Conservation (phyloP, 2,113 vertebrate genomes). For the Azemiops feae region DNA sequence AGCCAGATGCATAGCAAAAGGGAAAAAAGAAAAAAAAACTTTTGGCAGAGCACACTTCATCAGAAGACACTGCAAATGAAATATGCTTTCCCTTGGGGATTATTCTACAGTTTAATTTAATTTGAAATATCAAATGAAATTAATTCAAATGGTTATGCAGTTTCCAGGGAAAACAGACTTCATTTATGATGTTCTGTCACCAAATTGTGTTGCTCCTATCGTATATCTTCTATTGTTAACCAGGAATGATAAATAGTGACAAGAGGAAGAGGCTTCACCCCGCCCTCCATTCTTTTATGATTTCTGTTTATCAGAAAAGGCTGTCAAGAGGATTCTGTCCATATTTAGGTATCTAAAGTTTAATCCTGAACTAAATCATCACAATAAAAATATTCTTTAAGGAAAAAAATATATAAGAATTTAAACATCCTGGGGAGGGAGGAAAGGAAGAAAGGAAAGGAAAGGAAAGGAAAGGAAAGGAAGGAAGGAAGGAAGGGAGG, state of each 20-base stretch:
- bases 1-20: conserved; percentile 78
- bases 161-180: conserved; percentile 81
- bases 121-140: conserved; percentile 85
- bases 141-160: conserved; percentile 82
- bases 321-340: neutral
- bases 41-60: conserved; percentile 79
- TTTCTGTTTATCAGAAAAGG: conserved; percentile 15
- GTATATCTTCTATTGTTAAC: conserved; percentile 74
- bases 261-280: conserved; percentile 37
- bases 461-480: neutral
- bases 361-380: neutral
- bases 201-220: conserved; percentile 77
- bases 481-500: neutral
- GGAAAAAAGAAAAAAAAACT: conserved; percentile 53
- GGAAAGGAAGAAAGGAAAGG: neutral
- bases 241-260: conserved; percentile 72
- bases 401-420: neutral
- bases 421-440: neutral
- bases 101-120: conserved; percentile 85
- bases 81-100: conserved; percentile 79
- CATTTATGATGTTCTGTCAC: conserved; percentile 79
- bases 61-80: conserved; percentile 83
- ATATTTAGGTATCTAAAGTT: neutral
- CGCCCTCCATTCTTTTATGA: conserved; percentile 45
- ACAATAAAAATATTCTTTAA: neutral